Evolutionary conservation across 2,888 invertebrate species (phyloP), one percentile per base, ranked within the genome.

Genomic region (Cantharis rufa): DNA sequence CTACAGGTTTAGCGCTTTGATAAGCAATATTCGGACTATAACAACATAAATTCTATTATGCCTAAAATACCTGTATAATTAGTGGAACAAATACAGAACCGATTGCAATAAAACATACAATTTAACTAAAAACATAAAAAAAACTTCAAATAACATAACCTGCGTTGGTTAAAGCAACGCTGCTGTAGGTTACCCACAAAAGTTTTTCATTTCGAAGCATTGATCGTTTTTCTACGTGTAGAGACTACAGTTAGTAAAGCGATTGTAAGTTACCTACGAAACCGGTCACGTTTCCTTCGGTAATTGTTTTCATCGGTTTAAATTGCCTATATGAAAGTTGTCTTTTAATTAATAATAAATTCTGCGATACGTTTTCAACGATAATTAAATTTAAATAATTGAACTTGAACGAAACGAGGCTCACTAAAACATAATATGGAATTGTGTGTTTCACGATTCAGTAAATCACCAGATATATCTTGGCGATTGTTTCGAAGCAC

Each of bases 141-240:
- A 48, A n/a, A n/a, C 2, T n/a, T 5, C 4, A 48, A 48, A n/a
- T 48, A 48, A 48, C 48, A 48, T n/a, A 48, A 2, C 48, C 48
- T 2, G n/a, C 13, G n/a, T n/a, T 7, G 13, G 48, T 48, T 48
- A 48, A 48, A 48, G 48, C 48, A 48, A 48, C 48, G 48, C 48
- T 48, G 48, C 48, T 48, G n/a, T 48, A 48, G 48, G 48, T 48
- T 48, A 48, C 48, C 48, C 48, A n/a, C 48, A 48, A 48, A 66
- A 66, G 64, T 24, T 66, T 66, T 66, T 21, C 21, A 21, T 66
- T 66, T 66, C 24, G 64, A 66, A 21, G 64, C 64, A 66, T 66
- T 66, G 64, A 66, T 66, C 64, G 64, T 66, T 66, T 66, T 66
- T 66, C 64, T 66, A 66, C 64, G 64, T 66, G 64, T 15, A 66